Base-by-base conservation (phyloP, 2,888 invertebrate species). In the Caenorhabditis wallacei region DNA sequence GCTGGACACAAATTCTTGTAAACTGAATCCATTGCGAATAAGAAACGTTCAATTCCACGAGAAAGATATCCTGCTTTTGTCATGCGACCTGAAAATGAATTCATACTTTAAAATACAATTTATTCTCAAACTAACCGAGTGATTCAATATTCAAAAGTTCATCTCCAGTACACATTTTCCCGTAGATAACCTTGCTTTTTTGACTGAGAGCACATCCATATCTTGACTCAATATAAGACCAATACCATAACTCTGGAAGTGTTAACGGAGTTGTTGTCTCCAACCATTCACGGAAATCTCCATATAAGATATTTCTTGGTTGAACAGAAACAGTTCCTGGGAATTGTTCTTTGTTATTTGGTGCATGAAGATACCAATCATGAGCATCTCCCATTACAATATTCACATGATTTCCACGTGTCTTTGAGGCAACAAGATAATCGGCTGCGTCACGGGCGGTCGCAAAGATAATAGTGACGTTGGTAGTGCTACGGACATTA, bases 341-440 rank as follows among this genome's bases (percentile, higher is more conserved):
- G 85, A 86, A 89, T 48, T 80, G 85, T 43, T 71, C 72, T 57
- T 72, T 71, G 40, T 84, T 84, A 37, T 56, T 68, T 3, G 84
- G 76, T 2, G 78, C 72, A 61, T 82, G 82, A 46, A 90, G 84
- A 48, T 89, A 85, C 87, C 90, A 91, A 64, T 91, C 89, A 63
- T 91, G 90, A 46, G 91, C 88, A 35, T 91, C 91, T 48, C 91
- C 91, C 66, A 92, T 84, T 82, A 90, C 82, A 8, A 91, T 83
- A 71, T 90, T 88, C 13, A 91, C 82, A 63, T 75, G 75, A 54
- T 84, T 81, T 48, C 53, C 63, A 26, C 69, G 63, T 59, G 61
- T 57, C 26, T 80, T 84, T 20, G 75, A 66, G 4, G 78, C 54
- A 11, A 78, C 56, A 10, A 85, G 54, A 51, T 84, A 87, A 13